Evolutionary conservation across 2,797 vertebrate species (phyloP).

Genomic region (Acipenser oxyrinchus): DNA sequence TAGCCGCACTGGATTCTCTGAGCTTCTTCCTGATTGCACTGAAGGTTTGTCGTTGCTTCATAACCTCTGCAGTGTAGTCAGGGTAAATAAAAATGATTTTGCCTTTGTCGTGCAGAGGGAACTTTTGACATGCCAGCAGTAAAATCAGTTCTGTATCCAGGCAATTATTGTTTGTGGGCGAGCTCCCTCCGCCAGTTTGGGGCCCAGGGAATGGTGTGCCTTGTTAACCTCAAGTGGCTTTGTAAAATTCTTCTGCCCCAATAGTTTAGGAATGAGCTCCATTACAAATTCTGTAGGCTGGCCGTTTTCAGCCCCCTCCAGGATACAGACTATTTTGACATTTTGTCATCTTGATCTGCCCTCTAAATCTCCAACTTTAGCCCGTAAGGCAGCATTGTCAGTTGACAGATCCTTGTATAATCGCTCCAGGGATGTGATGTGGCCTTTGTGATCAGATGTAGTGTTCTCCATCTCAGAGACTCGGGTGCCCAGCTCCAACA

Average conservation of each 20-base stretch:
- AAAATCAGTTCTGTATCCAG: constrained; percentile 2
- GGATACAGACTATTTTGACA: constrained; percentile 7
- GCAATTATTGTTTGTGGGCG: background rate
- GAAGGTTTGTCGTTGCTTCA: background rate
- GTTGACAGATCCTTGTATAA: no score
- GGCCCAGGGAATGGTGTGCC: background rate
- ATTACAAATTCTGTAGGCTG: background rate
- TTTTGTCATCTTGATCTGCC: background rate
- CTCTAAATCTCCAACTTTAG: background rate
- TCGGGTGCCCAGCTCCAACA: no score
- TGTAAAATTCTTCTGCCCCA: background rate
- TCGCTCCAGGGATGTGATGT: no score
- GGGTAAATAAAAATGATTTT: background rate
- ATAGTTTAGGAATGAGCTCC: background rate
- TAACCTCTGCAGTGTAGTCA: constrained; percentile 9
- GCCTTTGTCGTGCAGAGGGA: background rate
- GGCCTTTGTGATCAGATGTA: no score
- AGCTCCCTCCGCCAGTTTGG: constrained; percentile 5
- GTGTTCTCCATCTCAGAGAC: no score
- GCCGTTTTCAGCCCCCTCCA: constrained; percentile 6
- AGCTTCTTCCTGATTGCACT: background rate
- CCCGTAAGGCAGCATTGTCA: no score
- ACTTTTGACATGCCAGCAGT: background rate
- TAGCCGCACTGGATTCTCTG: background rate
- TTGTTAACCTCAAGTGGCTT: background rate